Evolutionary conservation across 1,140 invertebrate genomes (phyloP).

Genomic region (Drosophila teissieri): DNA sequence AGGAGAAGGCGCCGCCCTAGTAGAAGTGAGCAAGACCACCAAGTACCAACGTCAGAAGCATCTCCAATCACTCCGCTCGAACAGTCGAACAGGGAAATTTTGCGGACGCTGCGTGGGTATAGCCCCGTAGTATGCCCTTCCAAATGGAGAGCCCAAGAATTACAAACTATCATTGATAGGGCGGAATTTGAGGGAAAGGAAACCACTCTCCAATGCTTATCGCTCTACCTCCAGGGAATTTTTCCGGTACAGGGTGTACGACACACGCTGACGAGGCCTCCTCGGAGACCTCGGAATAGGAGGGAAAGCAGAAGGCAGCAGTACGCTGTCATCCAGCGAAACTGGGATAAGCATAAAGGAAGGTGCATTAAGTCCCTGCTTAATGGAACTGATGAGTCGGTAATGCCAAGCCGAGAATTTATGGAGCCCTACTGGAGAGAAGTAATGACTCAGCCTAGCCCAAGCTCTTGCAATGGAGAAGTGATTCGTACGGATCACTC

Average conservation of each 20-base stretch:
- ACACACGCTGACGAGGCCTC: conserved; percentile 9
- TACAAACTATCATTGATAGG: not conserved
- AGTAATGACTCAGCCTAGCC: conserved; percentile 16
- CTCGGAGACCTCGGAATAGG: conserved; percentile 1
- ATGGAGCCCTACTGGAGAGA: conserved; percentile 16
- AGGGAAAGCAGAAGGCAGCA: conserved; percentile 15
- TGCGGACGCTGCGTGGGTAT: not conserved
- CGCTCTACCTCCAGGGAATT: no score
- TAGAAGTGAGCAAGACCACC: no score
- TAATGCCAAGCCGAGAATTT: not conserved
- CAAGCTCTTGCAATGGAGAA: not conserved
- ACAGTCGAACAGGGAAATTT: not conserved
- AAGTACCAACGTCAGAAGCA: no score
- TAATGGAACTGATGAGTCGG: not conserved
- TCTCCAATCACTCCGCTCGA: no score
- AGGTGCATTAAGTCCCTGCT: not conserved
- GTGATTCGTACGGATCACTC: not conserved
- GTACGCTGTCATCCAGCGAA: conserved; percentile 22
- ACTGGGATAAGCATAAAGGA: conserved; percentile 17
- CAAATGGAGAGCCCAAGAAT: not conserved
- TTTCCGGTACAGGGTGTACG: conserved; percentile 1
- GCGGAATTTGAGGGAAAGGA: no score
- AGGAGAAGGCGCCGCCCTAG: no score
- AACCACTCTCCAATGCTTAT: no score
- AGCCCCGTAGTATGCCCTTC: not conserved